Percentiles rank a stretch among this genome's conserved stretches.
phyloP scores from a whole-genome alignment of 2,797 vertebrate species.

The Sebastes dallii region DNA sequence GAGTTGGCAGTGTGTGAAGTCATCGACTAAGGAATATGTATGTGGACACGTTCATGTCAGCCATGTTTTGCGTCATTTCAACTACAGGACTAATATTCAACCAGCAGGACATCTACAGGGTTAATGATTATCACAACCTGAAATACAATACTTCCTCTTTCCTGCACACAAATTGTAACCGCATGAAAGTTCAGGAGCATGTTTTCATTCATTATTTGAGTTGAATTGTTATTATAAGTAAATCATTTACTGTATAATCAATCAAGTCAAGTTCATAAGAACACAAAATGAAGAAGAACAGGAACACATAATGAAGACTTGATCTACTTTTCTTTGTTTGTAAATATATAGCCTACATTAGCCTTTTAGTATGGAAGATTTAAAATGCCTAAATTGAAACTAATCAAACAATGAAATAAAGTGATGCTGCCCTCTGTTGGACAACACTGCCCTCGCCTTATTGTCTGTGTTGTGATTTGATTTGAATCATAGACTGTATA shows the following conservation, averaged over 20 bases:
- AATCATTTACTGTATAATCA: not conserved
- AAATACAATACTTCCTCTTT: constrained; percentile 12
- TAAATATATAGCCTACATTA: not conserved
- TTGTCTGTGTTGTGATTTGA: not conserved
- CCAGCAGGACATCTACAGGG: not conserved
- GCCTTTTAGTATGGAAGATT: not conserved
- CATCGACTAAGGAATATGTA: constrained; percentile 6
- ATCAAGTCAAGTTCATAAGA: not conserved
- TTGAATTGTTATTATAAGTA: not conserved
- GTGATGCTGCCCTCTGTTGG: not conserved
- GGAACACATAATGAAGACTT: not conserved
- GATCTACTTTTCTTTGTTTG: not conserved
- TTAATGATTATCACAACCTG: constrained; percentile 10
- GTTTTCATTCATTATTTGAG: not conserved
- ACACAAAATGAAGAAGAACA: not conserved
- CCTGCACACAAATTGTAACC: not conserved
- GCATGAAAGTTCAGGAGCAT: not conserved
- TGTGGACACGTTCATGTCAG: not conserved
- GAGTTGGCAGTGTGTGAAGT: constrained; percentile 33
- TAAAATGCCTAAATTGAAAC: not conserved
- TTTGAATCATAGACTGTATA: too few relatives aligned
- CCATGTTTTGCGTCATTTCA: not conserved
- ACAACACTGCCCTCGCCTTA: not conserved
- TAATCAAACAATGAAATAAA: not conserved
- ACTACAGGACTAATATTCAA: not conserved